Base-by-base conservation (phyloP, 2,797 vertebrate genomes). In the Apodemus agrarius region DNA sequence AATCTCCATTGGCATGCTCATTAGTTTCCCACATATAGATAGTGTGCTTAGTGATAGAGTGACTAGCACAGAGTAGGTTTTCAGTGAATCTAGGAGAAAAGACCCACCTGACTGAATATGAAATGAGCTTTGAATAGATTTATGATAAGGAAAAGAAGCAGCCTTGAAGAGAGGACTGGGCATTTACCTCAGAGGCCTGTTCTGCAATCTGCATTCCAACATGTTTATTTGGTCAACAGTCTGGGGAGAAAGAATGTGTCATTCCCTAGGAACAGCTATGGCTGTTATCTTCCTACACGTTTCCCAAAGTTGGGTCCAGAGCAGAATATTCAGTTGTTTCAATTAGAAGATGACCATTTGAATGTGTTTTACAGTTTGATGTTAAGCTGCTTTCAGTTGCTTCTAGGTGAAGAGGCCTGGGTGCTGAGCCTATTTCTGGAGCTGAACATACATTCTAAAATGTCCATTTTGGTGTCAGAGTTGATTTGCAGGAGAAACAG, bases 401-500 rank as follows among this genome's bases (percentile, higher is more conserved):
- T 84, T 81, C 67, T 74, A 3, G 46, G 46, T 82, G n/a, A 57
- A 52, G 43, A 92, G 63, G 10, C 13, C 57, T 89, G 1, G 37
- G 22, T 78, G 21, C 16, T 57, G 3, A 67, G 34, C 17, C 96
- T 85, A 74, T 90, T 92, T 95, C 52, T 88, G 46, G n/a, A 75
- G n/a, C 80, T 82, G 89, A 88, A 13, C 37, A 46, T 57, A 26
- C 49, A 78, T 92, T 94, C 85, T 85, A 61, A 89, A 89, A 59
- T 79, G 49, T 13, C 43, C 46, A 19, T 72, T 24, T 93, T 91
- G 90, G 43, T 79, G 78, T 96, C 43, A 85, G 19, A 49, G 78
- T 80, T 80, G 49, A 8, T 72, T 95, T 37, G 31, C n/a, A 91
- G 43, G 37, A 95, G 74, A 93, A 96, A 78, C 67, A 88, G 37